A percentile compares a stretch with the other conserved stretches of the same genome.
Evolutionary conservation across 2,888 invertebrate genomes (phyloP).

Genomic region (Myopa testacea): DNA sequence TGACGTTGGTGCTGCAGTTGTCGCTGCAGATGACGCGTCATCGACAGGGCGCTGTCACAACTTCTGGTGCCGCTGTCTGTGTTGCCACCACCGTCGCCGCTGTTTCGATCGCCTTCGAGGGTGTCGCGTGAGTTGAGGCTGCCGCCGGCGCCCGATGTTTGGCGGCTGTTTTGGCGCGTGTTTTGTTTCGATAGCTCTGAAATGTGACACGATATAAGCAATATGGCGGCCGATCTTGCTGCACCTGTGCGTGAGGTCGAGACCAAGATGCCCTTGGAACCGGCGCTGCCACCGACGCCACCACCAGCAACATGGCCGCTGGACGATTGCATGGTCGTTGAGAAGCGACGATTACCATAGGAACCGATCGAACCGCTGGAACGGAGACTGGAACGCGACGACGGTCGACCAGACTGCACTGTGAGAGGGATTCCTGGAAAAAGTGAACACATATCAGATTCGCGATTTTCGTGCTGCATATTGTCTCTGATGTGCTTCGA

Average conservation of each 20-base stretch:
- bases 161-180: conserved; percentile 63
- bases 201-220: conserved; percentile 92
- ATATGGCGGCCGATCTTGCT: conserved; percentile 93
- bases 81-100: conserved; percentile 41
- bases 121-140: conserved; percentile 63
- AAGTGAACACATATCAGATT: conserved; percentile 59
- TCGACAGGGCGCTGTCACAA: conserved; percentile 66
- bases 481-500: conserved; percentile 5
- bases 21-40: conserved; percentile 68
- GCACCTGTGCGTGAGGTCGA: conserved; percentile 91
- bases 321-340: conserved; percentile 64
- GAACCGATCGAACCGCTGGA: conserved; percentile 72
- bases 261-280: conserved; percentile 77
- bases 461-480: conserved; percentile 37
- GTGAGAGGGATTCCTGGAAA: conserved; percentile 72
- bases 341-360: conserved; percentile 69
- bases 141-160: conserved; percentile 64
- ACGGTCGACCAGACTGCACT: conserved; percentile 74
- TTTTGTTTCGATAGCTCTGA: conserved; percentile 71
- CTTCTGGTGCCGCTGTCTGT: conserved; percentile 60
- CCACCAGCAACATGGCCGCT: conserved; percentile 68
- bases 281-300: conserved; percentile 67
- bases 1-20: conserved; percentile 69
- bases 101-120: conserved; percentile 60
- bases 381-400: conserved; percentile 73